Base-by-base conservation (phyloP, 2,113 vertebrate species). In the Copsychus sechellarum region DNA sequence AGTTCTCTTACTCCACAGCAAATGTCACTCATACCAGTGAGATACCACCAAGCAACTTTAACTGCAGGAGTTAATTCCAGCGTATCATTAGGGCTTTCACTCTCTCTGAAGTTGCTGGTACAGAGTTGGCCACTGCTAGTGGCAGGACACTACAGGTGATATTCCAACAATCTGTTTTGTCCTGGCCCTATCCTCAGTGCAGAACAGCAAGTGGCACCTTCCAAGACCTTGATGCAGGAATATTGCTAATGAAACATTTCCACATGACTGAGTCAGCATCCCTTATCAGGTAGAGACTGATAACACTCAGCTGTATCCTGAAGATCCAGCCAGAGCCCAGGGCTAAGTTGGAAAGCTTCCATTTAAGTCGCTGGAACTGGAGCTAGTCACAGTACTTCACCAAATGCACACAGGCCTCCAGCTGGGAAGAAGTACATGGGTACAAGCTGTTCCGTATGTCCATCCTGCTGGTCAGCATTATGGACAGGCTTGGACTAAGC, bases 211-310 rank as follows among this genome's bases (percentile, higher is more conserved):
- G 48, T 6, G 12, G 28, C 16, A 57, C 50, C 36, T 88, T 81
- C 79, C 2, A 2, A 88, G 54, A 53, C 47, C 28, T 34, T 13
- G 1, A 26, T 20, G 72, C 11, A 53, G 50, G 43, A 85, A 42
- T 80, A n/a, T 12, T 25, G 24, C 47, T 81, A 69, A 77, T 29
- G 38, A 81, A 90, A 40, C 8, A 3, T 61, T 79, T 77, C 43
- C 0, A 0, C 1, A 0, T 60, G 43, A 34, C 45, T 42, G 53
- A 42, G 24, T 36, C 3, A 1, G 66, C 34, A 24, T 54, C 15
- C 21, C n/a, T 65, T 33, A 69, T 33, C 33, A 43, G 23, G 14
- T n/a, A 6, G 47, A 53, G 42, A 61, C 34, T 83, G 48, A 8
- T 71, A 56, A 66, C 38, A 22, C 47, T 66, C 71, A 67, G 1